Evolutionary conservation across 2,113 vertebrate genomes (phyloP), one percentile per base, ranked within the genome.

Genomic region (Sylvilagus bachmani): DNA sequence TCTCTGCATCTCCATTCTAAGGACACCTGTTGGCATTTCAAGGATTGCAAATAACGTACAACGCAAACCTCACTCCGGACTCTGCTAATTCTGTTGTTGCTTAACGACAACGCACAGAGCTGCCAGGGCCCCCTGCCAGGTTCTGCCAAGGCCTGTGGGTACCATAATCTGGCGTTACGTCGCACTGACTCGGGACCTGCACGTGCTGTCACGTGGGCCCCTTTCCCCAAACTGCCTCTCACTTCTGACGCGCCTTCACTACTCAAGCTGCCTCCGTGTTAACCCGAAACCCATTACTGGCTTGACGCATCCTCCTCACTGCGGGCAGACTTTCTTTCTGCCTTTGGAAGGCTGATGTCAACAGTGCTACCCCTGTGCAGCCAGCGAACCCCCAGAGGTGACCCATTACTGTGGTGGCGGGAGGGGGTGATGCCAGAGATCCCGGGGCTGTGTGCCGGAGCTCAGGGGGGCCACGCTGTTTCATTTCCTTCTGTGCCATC

Each of bases 11-110:
- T 92, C 81, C 49, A 16, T 97, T 97, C 95, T 80, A 94, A 96
- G 90, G 49, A 70, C 93, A 83, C 95, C 90, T 97, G 94, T 86
- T 69, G 93, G 77, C 74, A 97, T 95, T 97, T 98, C 31, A 92
- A 90, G 74, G 89, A 66, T 33, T 96, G 83, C 96, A 97, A 92
- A 90, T 86, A 96, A 95, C 83, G 91, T 69, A 90, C 61, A 78
- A 95, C 73, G 27, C 96, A 97, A 97, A 97, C 94, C 97, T 96
- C 79, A 92, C 90, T 97, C 93, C 95, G 94, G 93, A 95, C 89
- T 95, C 94, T 96, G 89, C 88, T 95, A 75, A 71, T 95, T 71
- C 78, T 97, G 85, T 55, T 77, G 93, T 10, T 12, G 38, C 38
- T 95, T 73, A 84, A 92, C 91, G 89, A 97, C 73, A 96, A 61